These are phyloP conservation scores for Lagopus muta DNA, from an alignment of 2,113 vertebrate genomes.

Conservation along the genomic window DNA sequence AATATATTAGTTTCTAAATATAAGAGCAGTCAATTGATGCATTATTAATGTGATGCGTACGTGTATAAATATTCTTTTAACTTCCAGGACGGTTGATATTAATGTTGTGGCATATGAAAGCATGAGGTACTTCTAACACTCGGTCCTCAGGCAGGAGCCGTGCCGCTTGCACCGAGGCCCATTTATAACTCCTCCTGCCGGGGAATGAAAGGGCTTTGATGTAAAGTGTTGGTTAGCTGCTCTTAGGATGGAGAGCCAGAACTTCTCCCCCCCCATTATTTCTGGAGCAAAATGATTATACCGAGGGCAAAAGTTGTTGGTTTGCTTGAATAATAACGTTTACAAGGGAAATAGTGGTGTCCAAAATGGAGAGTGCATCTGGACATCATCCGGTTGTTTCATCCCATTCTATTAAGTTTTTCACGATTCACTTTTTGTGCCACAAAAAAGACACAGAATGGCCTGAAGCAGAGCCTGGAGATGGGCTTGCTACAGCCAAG, in stretches of 20 bases:
- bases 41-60: conserved; percentile 55
- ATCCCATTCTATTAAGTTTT: background rate
- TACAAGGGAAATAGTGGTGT: background rate
- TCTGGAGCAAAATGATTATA: background rate
- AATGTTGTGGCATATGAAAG: conserved; percentile 34
- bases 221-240: conserved; percentile 26
- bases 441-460: background rate
- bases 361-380: background rate
- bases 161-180: background rate
- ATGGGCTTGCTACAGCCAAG: background rate
- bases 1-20: conserved; percentile 60
- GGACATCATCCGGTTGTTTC: background rate
- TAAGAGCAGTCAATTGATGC: conserved; percentile 4
- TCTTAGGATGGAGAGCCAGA: conserved; percentile 4
- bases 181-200: conserved; percentile 48
- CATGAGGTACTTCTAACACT: background rate
- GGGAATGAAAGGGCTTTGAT: conserved; percentile 41
- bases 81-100: conserved; percentile 40
- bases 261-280: background rate
- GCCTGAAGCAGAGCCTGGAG: background rate
- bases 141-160: background rate
- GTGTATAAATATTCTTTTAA: conserved; percentile 55
- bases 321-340: background rate
- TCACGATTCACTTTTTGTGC: background rate
- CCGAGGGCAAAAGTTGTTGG: background rate